phyloP scores from a whole-genome alignment of 2,888 invertebrate genomes.

The Elmis aenea region DNA sequence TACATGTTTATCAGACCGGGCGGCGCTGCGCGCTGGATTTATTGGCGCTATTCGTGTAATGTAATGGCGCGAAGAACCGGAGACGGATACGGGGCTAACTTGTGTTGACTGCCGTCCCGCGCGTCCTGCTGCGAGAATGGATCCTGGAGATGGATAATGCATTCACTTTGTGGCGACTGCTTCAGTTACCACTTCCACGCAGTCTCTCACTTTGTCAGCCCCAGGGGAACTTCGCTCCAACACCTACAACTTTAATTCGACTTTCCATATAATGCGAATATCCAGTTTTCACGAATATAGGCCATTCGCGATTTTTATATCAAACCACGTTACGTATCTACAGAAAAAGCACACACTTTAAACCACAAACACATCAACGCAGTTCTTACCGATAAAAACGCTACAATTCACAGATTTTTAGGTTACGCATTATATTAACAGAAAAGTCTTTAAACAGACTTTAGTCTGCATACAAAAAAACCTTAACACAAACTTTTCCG shows the following conservation, averaged over 20 bases:
- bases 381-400: too few relatives aligned
- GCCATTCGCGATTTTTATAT: conserved; percentile 4
- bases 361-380: too few relatives aligned
- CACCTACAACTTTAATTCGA: conserved; percentile 11
- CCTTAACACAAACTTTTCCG: too few relatives aligned
- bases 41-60: conserved; percentile 39
- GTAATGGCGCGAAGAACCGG: conserved; percentile 41
- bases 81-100: conserved; percentile 40
- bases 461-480: too few relatives aligned
- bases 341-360: too few relatives aligned
- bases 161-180: conserved; percentile 22
- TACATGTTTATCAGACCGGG: conserved; percentile 42
- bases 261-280: conserved; percentile 12
- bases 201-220: conserved; percentile 15
- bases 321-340: too few relatives aligned
- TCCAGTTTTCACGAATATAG: conserved; percentile 8
- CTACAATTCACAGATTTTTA: too few relatives aligned
- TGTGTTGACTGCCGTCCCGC: conserved; percentile 30
- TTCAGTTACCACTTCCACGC: conserved; percentile 21
- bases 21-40: conserved; percentile 37
- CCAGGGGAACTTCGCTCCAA: conserved; percentile 14
- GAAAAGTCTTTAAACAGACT: too few relatives aligned
- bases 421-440: too few relatives aligned
- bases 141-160: conserved; percentile 21
- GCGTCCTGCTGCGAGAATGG: conserved; percentile 19